Conservation (phyloP, 92 coral and sea anemone species). For the Chrysogorgia sp. region DNA sequence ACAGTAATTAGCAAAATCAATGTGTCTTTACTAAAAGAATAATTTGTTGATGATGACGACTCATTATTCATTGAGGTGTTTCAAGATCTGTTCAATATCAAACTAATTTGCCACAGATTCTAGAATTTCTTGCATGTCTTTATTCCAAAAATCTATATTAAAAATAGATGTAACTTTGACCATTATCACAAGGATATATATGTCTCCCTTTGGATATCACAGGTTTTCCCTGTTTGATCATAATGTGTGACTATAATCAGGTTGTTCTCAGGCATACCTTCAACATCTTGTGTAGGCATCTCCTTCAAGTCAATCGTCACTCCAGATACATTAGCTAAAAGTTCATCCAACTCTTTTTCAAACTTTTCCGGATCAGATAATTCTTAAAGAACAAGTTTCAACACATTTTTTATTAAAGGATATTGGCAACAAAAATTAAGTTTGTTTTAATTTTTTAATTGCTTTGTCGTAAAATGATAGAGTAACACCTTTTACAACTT, state of each 20-base stretch:
- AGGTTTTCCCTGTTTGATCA: neutral
- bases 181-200: neutral
- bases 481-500: too few species aligned
- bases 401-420: neutral
- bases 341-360: conserved; percentile 80
- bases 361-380: conserved; percentile 43
- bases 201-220: neutral
- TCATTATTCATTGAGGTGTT: too few species aligned
- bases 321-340: conserved; percentile 65
- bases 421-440: neutral
- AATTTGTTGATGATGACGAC: too few species aligned
- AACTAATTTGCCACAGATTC: too few species aligned
- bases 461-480: too few species aligned
- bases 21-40: too few species aligned
- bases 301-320: conserved; percentile 32
- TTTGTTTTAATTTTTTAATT: too few species aligned
- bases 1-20: too few species aligned
- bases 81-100: too few species aligned
- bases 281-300: conserved; percentile 17
- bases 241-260: neutral
- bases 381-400: neutral
- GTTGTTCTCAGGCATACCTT: neutral
- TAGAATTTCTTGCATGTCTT: conserved; percentile 34
- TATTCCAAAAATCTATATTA: conserved; percentile 39
- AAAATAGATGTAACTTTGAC: neutral